Base-by-base conservation (phyloP, 2,113 vertebrate species). In the Lophura nycthemera region DNA sequence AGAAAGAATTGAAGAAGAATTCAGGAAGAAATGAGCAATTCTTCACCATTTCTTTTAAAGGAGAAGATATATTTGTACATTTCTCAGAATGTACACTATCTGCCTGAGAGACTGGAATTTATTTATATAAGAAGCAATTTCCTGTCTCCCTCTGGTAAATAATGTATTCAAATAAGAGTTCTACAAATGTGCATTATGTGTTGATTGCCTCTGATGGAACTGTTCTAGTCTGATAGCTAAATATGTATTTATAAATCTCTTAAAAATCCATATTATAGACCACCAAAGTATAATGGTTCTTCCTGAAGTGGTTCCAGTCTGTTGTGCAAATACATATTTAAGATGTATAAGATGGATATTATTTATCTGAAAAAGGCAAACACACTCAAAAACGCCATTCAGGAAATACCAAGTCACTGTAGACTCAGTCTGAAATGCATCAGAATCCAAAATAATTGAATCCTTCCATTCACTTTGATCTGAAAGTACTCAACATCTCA, bases 81-180 rank as follows among this genome's bases (percentile, higher is more conserved):
- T 91, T 84, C 40, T 84, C 38, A 71, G 47, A 61, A 42, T 22
- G 27, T 66, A 9, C 42, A 54, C 19, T 59, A 75, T 48, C 74
- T 75, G n/a, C 40, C 70, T 40, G 8, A 88, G 57, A 80, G 63
- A 70, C 47, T 78, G 17, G 63, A 91, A 71, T 88, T 90, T 48
- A 38, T 80, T 90, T 48, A 38, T 80, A 79, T 19, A 65, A 89
- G 60, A 84, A 93, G n/a, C n/a, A 70, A 75, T 76, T 89, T 95
- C 47, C 70, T 88, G 24, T 38, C 86, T 92, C 10, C 13, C 19
- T 6, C 11, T 47, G n/a, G n/a, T 61, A 82, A 95, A 89, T 72
- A 89, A 69, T 43, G 10, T 18, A 56, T 87, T 92, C 75, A 89
- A 91, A 69, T 29, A 82, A 40, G 19, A 79, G 27, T 61, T 52